Percentiles rank a stretch among this genome's conserved stretches.
These are phyloP conservation scores for Tyrannus savana DNA, from an alignment of 2,113 vertebrate species.

Conservation along the genomic window DNA sequence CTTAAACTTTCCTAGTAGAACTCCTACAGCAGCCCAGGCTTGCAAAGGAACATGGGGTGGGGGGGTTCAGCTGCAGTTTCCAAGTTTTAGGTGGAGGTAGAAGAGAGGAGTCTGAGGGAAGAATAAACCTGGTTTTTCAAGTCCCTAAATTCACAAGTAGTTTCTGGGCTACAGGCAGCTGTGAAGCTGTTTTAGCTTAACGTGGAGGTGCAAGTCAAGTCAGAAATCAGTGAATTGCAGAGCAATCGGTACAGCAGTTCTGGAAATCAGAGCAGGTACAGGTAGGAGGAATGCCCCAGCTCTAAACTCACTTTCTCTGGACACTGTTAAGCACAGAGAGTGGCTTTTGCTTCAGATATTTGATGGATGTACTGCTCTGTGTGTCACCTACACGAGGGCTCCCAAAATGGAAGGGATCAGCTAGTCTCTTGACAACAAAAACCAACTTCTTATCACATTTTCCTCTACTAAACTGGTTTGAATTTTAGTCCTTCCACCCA, in stretches of 20 bases:
- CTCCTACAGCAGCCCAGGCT: not conserved
- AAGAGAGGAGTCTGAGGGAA: not conserved
- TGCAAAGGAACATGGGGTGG: no score
- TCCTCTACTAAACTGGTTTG: not conserved
- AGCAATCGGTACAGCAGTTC: not conserved
- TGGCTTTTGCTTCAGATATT: not conserved
- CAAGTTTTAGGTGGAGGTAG: not conserved
- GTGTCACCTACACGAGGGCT: fast-evolving
- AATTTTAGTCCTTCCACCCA: not conserved
- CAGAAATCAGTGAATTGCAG: not conserved
- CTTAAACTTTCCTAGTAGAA: not conserved
- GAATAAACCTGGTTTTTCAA: not conserved
- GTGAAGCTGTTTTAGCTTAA: not conserved
- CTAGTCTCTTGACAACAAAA: not conserved
- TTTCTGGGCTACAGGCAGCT: not conserved
- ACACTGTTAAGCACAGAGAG: fast-evolving
- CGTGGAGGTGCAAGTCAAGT: not conserved
- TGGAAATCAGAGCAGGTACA: not conserved
- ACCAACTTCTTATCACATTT: not conserved
- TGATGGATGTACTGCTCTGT: not conserved
- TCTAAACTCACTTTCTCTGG: not conserved
- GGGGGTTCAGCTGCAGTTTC: not conserved
- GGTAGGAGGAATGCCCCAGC: fast-evolving
- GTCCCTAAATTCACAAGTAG: fast-evolving
- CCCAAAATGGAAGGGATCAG: not conserved